These are phyloP conservation scores for Melanotaenia boesemani DNA, from an alignment of 2,797 vertebrate species.

Conservation along the genomic window DNA sequence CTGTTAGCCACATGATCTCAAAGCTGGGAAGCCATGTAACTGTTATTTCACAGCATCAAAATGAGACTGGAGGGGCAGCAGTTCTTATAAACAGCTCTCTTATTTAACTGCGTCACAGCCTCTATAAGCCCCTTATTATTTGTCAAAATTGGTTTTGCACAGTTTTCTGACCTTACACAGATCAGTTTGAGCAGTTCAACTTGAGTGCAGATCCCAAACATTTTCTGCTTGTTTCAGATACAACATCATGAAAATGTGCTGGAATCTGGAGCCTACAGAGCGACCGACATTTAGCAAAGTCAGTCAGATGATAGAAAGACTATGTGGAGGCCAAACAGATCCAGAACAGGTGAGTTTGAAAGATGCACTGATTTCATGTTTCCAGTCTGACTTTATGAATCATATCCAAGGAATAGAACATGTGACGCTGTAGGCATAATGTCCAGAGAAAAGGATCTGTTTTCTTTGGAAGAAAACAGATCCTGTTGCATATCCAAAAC, in stretches of 20 bases:
- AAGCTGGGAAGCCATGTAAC: slow-evolving; percentile 64
- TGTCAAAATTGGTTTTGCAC: slow-evolving; percentile 18
- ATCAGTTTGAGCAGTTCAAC: slow-evolving; percentile 4
- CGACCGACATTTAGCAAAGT: slow-evolving; percentile 94
- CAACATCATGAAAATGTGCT: slow-evolving; percentile 94
- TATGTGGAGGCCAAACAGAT: slow-evolving; percentile 80
- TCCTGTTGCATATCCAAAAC: slow-evolving; percentile 14
- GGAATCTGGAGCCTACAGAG: slow-evolving; percentile 91
- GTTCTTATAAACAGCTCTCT: slow-evolving; percentile 62
- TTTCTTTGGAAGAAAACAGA: background rate
- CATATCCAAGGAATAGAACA: slow-evolving; percentile 2
- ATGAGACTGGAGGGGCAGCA: slow-evolving; percentile 53
- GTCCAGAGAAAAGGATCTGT: slow-evolving; percentile 13
- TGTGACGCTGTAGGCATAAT: background rate
- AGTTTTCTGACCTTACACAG: background rate
- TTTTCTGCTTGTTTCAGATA: slow-evolving; percentile 84
- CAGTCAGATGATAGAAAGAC: slow-evolving; percentile 86
- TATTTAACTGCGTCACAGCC: slow-evolving; percentile 57
- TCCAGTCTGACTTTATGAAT: slow-evolving; percentile 11
- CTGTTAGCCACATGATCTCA: slow-evolving; percentile 81
- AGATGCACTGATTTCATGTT: background rate
- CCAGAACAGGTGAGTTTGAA: slow-evolving; percentile 78
- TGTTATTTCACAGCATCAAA: slow-evolving; percentile 70
- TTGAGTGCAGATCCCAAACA: background rate
- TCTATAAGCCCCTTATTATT: slow-evolving; percentile 35